Evolutionary conservation across 1,140 invertebrate genomes (phyloP).

Genomic region (Macrobrachium nipponense): DNA sequence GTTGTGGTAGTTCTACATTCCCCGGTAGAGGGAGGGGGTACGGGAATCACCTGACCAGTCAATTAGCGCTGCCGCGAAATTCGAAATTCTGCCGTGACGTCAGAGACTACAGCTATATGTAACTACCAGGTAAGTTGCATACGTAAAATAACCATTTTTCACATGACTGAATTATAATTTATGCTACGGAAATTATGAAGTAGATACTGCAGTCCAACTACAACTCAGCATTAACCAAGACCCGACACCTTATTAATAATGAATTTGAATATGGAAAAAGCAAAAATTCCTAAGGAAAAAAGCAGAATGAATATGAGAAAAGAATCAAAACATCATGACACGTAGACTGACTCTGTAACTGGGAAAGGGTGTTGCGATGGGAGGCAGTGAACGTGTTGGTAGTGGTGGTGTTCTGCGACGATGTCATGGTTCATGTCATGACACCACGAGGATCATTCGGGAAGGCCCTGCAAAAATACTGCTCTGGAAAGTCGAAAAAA

Average conservation of each 20-base stretch:
- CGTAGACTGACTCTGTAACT: constrained; percentile 26
- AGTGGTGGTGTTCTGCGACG: constrained; percentile 7
- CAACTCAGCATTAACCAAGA: too few relatives aligned
- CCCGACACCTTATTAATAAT: background rate
- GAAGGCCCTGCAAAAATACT: background rate
- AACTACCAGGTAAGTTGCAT: too few relatives aligned
- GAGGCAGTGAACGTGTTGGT: constrained; percentile 19
- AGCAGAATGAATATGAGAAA: background rate
- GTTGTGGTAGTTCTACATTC: too few relatives aligned
- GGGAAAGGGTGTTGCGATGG: constrained; percentile 22
- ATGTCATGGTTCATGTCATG: constrained; percentile 41
- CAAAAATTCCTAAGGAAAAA: background rate
- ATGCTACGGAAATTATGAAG: background rate
- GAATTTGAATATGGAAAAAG: background rate
- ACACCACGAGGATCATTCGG: background rate
- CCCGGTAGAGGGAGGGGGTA: too few relatives aligned
- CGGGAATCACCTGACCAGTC: too few relatives aligned
- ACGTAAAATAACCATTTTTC: too few relatives aligned
- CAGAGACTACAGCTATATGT: too few relatives aligned
- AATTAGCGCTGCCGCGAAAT: too few relatives aligned
- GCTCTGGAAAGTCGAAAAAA: too few relatives aligned
- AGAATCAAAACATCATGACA: background rate
- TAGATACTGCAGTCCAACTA: background rate
- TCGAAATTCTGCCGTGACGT: too few relatives aligned
- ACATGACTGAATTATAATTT: too few relatives aligned